phyloP scores from a whole-genome alignment of 1,140 invertebrate genomes.

The Diprion similis region DNA sequence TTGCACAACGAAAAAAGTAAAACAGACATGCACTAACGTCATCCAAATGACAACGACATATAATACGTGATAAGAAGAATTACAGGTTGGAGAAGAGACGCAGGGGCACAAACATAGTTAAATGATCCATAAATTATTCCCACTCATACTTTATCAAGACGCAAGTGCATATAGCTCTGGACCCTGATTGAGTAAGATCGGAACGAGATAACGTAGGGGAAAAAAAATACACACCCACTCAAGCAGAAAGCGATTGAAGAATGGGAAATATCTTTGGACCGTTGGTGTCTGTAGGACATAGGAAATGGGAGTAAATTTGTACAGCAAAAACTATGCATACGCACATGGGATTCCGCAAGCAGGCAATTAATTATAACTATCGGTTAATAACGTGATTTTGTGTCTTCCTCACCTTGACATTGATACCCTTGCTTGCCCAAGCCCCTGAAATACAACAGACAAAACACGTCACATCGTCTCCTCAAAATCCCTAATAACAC shows the following conservation, averaged over 20 bases:
- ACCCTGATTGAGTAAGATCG: too few relatives aligned
- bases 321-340: constrained; percentile 28
- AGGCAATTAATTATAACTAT: constrained; percentile 50
- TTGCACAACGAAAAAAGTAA: too few relatives aligned
- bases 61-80: too few relatives aligned
- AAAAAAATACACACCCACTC: neutral
- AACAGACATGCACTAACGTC: too few relatives aligned
- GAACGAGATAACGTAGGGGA: too few relatives aligned
- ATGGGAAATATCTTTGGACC: neutral
- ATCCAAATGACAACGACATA: too few relatives aligned
- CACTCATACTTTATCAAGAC: neutral
- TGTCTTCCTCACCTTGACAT: constrained; percentile 92
- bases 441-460: constrained; percentile 85
- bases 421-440: constrained; percentile 99
- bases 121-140: neutral
- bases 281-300: neutral
- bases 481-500: constrained; percentile 52
- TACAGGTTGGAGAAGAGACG: too few relatives aligned
- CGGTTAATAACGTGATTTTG: constrained; percentile 61
- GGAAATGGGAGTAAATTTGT: constrained; percentile 5
- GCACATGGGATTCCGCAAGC: constrained; percentile 43
- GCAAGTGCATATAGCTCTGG: too few relatives aligned
- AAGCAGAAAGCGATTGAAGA: neutral
- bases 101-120: too few relatives aligned
- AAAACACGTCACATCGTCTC: constrained; percentile 62